A percentile compares a stretch with the other conserved stretches of the same genome.
Conservation (phyloP, 2,888 invertebrate species). For the Cynaeus angustus region DNA sequence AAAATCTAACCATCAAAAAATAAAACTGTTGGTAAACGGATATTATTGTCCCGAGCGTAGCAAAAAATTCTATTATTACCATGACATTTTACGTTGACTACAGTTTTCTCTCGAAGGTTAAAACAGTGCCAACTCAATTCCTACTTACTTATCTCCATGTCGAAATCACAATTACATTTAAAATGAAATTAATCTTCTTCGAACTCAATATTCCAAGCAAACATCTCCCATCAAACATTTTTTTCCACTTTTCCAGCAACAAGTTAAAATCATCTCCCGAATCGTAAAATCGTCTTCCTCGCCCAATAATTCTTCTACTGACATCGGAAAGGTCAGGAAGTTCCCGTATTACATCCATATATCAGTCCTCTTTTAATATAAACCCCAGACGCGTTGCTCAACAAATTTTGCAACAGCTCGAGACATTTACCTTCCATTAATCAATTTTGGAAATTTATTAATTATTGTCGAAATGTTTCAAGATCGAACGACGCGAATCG, state of each 20-base stretch:
- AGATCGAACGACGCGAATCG: background rate
- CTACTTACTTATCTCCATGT: too few relatives aligned
- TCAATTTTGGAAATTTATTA: slow-evolving; percentile 1
- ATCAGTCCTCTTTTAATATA: slow-evolving; percentile 7
- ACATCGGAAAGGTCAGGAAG: slow-evolving; percentile 5
- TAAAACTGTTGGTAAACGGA: too few relatives aligned
- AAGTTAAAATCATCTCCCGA: slow-evolving; percentile 12
- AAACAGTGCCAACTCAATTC: too few relatives aligned
- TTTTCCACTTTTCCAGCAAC: background rate
- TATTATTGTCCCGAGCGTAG: too few relatives aligned
- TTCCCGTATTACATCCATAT: slow-evolving; percentile 4
- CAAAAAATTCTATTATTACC: too few relatives aligned
- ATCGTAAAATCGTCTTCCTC: slow-evolving; percentile 8
- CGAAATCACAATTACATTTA: too few relatives aligned
- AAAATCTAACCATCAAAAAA: too few relatives aligned
- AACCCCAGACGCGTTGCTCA: slow-evolving; percentile 7
- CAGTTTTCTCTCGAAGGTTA: too few relatives aligned
- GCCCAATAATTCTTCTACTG: background rate
- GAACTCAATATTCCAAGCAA: too few relatives aligned
- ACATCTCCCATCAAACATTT: background rate
- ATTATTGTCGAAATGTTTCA: background rate
- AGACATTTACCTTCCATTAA: background rate
- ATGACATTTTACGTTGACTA: too few relatives aligned
- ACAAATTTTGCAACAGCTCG: slow-evolving; percentile 1
- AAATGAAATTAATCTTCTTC: too few relatives aligned